Conservation (phyloP, 1,140 invertebrate species). For the Drosophila lini region DNA sequence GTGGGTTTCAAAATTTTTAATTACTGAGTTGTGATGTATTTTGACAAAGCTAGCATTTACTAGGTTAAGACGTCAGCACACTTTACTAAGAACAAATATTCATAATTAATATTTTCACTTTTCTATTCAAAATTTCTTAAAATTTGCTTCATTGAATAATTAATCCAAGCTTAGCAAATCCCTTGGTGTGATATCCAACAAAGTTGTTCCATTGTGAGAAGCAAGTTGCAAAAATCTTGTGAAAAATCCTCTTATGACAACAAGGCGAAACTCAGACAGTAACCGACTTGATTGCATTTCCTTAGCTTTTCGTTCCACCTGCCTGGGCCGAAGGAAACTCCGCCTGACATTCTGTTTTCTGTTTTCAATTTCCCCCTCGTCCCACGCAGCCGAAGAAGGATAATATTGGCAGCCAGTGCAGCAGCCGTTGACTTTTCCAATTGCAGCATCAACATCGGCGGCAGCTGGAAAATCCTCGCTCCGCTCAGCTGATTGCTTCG, state of each 20-base stretch:
- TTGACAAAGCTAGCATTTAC: too few species aligned
- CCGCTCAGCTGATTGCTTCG: constrained; percentile 58
- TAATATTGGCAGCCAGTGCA: constrained; percentile 65
- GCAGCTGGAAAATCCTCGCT: constrained; percentile 27
- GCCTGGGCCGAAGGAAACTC: constrained; percentile 11
- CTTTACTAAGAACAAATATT: too few species aligned
- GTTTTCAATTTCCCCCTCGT: constrained; percentile 59
- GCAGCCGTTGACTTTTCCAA: constrained; percentile 72
- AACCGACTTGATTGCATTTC: constrained; percentile 69
- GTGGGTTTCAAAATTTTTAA: too few species aligned
- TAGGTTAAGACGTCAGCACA: too few species aligned
- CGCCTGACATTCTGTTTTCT: constrained; percentile 47
- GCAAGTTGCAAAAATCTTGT: constrained; percentile 36
- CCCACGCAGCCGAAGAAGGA: constrained; percentile 23
- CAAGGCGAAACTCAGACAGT: constrained; percentile 17
- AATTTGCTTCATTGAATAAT: neutral
- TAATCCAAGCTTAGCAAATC: constrained; percentile 10
- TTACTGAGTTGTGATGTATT: too few species aligned
- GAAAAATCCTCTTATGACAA: constrained; percentile 49
- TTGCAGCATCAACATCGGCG: constrained; percentile 55
- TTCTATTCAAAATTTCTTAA: neutral
- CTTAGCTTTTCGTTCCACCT: constrained; percentile 50
- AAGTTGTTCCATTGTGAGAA: neutral
- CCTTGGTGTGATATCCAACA: neutral
- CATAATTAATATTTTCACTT: too few species aligned